Base-by-base conservation (phyloP, 2,113 vertebrate genomes). In the Zosterops lateralis region DNA sequence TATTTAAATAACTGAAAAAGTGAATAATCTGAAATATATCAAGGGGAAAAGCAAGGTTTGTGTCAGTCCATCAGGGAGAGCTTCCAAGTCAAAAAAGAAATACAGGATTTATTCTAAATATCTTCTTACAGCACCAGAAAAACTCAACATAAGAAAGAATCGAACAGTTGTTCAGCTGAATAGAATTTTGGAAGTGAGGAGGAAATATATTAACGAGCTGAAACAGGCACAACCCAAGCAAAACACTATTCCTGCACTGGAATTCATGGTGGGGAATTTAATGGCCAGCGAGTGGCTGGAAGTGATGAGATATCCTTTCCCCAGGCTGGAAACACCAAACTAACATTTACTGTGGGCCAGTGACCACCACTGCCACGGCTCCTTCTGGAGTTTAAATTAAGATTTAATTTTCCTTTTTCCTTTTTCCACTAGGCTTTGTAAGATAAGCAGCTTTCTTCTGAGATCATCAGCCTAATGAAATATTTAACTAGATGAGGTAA, bases 371-470 rank as follows among this genome's bases (percentile, higher is more conserved):
- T 48, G 79, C 24, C 38, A 32, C 0, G 0, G 50, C 0, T 81
- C 38, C 65, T 81, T 70, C 20, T 36, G 47, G 42, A 84, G 65
- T 17, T 32, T 42, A 78, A 75, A 54, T 54, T 18, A 71, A 87
- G 12, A 24, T 42, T 74, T 47, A 38, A 4, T 38, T 51, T 19
- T 9, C 67, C 7, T 38, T 51, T 19, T 9, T 73, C 7, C 31
- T 42, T 77, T 82, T 64, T 14, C 58, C 0, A 0, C 29, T n/a
- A 14, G 50, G 26, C 61, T 88, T 51, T 72, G n/a, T 75, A 62
- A 72, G 38, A 90, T 26, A 95, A 48, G 40, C 38, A 78, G 71
- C 32, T 72, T 78, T 95, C 51, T 74, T 70, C 82, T 58, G 62
- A 75, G 53, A 71, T 56, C 36, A 75, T 29, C 44, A 67, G 32